Evolutionary conservation across 2,797 vertebrate species (phyloP).

Genomic region (Xerus rutilus): DNA sequence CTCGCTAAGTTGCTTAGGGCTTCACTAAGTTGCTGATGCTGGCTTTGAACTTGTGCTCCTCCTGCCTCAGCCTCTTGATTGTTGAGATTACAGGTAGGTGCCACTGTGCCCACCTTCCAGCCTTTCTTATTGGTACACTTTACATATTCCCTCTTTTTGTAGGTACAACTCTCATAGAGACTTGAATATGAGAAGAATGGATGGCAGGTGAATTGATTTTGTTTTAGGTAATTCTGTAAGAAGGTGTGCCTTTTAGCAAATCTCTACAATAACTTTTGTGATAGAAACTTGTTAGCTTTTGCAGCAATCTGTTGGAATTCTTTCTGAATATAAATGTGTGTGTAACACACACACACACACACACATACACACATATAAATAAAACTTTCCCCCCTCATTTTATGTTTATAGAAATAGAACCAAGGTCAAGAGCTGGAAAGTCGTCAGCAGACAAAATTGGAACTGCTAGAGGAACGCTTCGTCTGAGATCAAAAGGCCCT

Average conservation of each 20-base stretch:
- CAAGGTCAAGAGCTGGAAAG: slow-evolving; percentile 92
- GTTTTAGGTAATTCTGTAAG: slow-evolving; percentile 21
- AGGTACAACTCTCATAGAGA: neutral
- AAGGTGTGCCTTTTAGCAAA: neutral
- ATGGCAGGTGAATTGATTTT: neutral
- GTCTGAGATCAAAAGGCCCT: slow-evolving; percentile 95
- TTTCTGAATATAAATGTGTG: neutral
- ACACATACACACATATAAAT: neutral
- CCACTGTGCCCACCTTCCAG: neutral
- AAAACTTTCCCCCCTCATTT: neutral
- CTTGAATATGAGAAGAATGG: neutral
- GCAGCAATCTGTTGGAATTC: neutral
- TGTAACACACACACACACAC: no score
- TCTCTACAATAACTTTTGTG: neutral
- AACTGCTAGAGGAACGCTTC: slow-evolving; percentile 93
- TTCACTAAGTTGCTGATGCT: no score
- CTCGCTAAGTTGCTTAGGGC: no score
- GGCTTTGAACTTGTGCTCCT: no score
- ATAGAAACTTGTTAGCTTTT: neutral
- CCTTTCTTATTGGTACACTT: neutral
- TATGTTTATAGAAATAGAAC: slow-evolving; percentile 92
- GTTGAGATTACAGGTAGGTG: no score
- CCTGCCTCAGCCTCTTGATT: no score
- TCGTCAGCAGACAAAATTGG: slow-evolving; percentile 90
- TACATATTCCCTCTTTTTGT: neutral